Base-by-base conservation (phyloP, 2,888 invertebrate genomes). In the Phengaris arion region DNA sequence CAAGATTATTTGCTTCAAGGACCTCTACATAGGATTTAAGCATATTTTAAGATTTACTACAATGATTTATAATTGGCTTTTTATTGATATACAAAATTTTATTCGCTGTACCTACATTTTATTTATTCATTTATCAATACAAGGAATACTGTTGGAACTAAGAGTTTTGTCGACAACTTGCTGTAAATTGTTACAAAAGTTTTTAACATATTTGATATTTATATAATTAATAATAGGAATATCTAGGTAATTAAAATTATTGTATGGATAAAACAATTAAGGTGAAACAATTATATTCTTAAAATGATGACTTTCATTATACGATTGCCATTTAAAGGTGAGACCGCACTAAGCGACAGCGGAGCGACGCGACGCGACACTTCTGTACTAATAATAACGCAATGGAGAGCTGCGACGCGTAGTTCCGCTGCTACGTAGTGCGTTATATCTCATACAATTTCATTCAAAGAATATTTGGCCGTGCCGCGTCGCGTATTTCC, bases 1-100 rank as follows among this genome's bases (percentile, higher is more conserved):
- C 77, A 75, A 74, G 52, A 72, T 46, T 74, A 57, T 76, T 74
- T 73, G 54, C 52, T 70, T 70, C 74, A 46, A 64, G 46, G 68
- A 51, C 75, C 75, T 75, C 57, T 75, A 75, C 35, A 70, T 70
- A 75, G 22, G 70, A 69, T 75, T 70, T 70, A 45, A 57, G 54
- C 64, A 22, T 75, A 68, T 68, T 74, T 72, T 74, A 54, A 54
- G 70, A 74, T 59, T 74, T 12, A 74, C 59, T 74, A 77, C 35
- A 64, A 35, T 76, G 46, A 52, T 46, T 69, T 48, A 69, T 48
- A 69, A 13, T 48, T 69, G 48, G 48, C 13, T 15, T 69, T 69
- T 69, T 15, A 69, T 64, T 12, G 64, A 45, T 64, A 64, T 64
- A 64, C 35, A 64, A 22, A 59, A 68, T 69, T 59, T 75, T 74